These are phyloP conservation scores for Danaus plexippus DNA, from an alignment of 1,140 invertebrate species.

Conservation along the genomic window DNA sequence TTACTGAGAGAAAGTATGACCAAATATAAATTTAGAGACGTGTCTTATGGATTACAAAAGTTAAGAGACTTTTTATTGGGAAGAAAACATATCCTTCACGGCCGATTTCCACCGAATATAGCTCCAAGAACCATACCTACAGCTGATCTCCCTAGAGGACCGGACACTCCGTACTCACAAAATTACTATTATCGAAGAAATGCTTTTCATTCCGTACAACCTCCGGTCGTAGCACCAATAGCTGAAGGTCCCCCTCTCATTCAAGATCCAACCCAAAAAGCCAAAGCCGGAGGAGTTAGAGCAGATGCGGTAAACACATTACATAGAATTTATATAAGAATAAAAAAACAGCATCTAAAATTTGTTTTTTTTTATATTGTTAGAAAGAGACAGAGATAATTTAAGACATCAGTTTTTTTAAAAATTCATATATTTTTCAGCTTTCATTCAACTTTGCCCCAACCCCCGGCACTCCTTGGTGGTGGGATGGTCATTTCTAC, in stretches of 20 bases:
- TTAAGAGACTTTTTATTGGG: slow-evolving; percentile 49
- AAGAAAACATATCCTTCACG: slow-evolving; percentile 40
- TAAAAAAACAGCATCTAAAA: neutral
- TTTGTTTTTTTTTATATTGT: neutral
- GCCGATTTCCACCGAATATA: slow-evolving; percentile 37
- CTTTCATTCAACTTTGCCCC: slow-evolving; percentile 36
- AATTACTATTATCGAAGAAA: slow-evolving; percentile 41
- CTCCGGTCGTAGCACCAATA: slow-evolving; percentile 48
- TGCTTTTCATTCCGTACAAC: slow-evolving; percentile 41
- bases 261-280: slow-evolving; percentile 22
- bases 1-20: neutral
- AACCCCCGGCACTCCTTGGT: slow-evolving; percentile 43
- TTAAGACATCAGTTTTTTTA: neutral
- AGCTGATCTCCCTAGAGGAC: slow-evolving; percentile 40
- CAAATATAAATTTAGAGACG: slow-evolving; percentile 32
- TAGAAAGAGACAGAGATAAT: no score
- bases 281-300: slow-evolving; percentile 14
- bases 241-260: slow-evolving; percentile 34
- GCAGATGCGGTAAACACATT: slow-evolving; percentile 26
- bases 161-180: slow-evolving; percentile 39
- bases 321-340: neutral
- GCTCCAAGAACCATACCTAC: slow-evolving; percentile 44
- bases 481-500: slow-evolving; percentile 56
- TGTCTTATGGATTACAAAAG: slow-evolving; percentile 33
- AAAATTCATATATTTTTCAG: slow-evolving; percentile 21